These are phyloP conservation scores for Catamblyrhynchus diadema DNA, from an alignment of 2,797 vertebrate species.

Conservation along the genomic window DNA sequence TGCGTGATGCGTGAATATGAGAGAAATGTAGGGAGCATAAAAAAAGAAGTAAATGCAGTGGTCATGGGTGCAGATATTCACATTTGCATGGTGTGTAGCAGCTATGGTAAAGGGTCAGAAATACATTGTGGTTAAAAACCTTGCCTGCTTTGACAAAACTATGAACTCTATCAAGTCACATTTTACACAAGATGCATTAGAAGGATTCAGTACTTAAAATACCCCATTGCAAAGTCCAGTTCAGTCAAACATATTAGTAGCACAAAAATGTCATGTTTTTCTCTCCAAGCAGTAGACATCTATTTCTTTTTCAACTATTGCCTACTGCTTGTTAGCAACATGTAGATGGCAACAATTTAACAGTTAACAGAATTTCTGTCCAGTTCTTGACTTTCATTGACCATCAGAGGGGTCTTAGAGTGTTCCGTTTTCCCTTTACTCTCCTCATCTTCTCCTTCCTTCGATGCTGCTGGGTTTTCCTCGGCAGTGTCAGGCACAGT, in stretches of 20 bases:
- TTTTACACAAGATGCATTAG: neutral
- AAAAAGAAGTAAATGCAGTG: neutral
- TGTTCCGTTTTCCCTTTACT: slow-evolving; percentile 38
- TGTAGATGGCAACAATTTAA: neutral
- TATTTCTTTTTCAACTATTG: neutral
- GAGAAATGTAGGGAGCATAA: neutral
- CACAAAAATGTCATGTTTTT: neutral
- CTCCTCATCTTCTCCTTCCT: neutral
- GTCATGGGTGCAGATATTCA: neutral
- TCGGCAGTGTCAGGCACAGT: neutral
- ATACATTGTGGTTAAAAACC: neutral
- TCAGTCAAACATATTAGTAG: neutral
- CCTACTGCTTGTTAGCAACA: neutral
- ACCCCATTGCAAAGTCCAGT: slow-evolving; percentile 7
- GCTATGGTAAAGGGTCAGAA: neutral
- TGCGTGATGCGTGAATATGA: neutral
- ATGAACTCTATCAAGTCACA: neutral
- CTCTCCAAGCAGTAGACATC: neutral
- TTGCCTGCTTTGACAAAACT: neutral
- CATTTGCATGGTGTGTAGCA: slow-evolving; percentile 10
- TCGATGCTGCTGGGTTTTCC: neutral
- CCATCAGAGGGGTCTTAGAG: slow-evolving; percentile 3
- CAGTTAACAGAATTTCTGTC: slow-evolving; percentile 67
- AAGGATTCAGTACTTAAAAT: slow-evolving; percentile 20
- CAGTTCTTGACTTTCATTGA: slow-evolving; percentile 59